Evolutionary conservation across 2,113 vertebrate genomes (phyloP).

Genomic region (Chlorocebus sabaeus): DNA sequence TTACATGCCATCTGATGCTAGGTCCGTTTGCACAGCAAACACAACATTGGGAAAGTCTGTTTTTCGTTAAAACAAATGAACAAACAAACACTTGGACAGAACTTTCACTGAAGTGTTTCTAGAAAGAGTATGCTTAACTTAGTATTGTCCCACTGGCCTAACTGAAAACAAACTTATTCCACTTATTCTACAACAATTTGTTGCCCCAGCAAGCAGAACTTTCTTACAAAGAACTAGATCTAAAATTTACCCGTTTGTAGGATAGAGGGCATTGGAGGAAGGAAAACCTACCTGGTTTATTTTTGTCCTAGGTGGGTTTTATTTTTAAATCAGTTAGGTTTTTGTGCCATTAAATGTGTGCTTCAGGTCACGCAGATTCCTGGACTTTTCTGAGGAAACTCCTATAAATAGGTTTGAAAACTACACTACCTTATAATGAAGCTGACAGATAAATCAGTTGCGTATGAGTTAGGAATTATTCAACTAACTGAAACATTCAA

Average conservation of each 20-base stretch:
- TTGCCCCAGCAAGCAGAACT: background rate
- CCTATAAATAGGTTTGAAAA: background rate
- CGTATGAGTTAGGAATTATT: background rate
- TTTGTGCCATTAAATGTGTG: background rate
- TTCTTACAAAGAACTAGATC: background rate
- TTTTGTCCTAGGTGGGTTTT: slow-evolving; percentile 37
- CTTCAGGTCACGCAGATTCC: background rate
- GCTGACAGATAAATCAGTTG: background rate
- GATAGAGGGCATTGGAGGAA: background rate
- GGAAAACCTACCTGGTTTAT: background rate
- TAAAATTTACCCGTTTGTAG: background rate
- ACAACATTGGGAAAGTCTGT: background rate
- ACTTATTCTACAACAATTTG: background rate
- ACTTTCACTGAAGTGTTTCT: background rate
- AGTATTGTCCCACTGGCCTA: background rate
- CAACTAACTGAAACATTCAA: background rate
- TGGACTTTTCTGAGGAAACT: background rate
- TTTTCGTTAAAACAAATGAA: background rate
- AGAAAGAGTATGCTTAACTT: background rate
- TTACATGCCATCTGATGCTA: background rate
- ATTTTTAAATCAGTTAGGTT: slow-evolving; percentile 30
- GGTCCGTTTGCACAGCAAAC: background rate
- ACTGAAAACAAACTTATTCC: background rate
- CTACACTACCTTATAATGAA: background rate
- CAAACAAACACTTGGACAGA: background rate